Evolutionary conservation across 2,888 invertebrate species (phyloP).

Genomic region (Schizotus pectinicornis): DNA sequence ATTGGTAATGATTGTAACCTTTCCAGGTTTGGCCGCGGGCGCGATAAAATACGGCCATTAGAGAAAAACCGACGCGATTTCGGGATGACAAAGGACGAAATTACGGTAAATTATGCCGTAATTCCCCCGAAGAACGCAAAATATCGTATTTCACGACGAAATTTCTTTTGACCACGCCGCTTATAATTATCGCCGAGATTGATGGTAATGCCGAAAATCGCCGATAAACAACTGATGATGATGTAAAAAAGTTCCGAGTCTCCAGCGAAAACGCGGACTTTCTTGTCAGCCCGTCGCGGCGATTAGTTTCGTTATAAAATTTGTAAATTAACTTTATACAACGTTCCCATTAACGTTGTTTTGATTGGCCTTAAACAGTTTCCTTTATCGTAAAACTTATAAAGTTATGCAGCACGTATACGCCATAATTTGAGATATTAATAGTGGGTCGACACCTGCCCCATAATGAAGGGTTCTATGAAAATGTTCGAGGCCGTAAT

Average conservation of each 20-base stretch:
- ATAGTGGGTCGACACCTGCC: slow-evolving; percentile 50
- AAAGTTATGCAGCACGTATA: slow-evolving; percentile 22
- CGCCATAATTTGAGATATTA: slow-evolving; percentile 48
- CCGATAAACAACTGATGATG: slow-evolving; percentile 15
- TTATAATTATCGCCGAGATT: slow-evolving; percentile 5
- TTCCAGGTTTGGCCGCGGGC: too few species aligned
- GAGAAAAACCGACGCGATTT: too few species aligned
- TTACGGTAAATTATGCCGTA: too few species aligned
- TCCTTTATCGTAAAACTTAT: slow-evolving; percentile 24
- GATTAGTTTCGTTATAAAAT: slow-evolving; percentile 9
- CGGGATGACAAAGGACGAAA: too few species aligned
- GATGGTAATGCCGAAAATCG: slow-evolving; percentile 11
- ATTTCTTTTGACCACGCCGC: slow-evolving; percentile 1
- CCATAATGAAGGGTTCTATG: slow-evolving; percentile 52
- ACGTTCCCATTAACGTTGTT: slow-evolving; percentile 14
- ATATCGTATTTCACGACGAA: background rate
- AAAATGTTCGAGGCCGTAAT: slow-evolving; percentile 27
- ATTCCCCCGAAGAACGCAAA: background rate
- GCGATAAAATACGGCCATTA: too few species aligned
- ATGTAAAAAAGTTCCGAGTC: slow-evolving; percentile 10
- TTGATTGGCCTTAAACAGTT: slow-evolving; percentile 22
- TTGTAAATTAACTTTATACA: slow-evolving; percentile 3
- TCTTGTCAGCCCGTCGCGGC: slow-evolving; percentile 4
- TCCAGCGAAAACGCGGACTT: slow-evolving; percentile 9
- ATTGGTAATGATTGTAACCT: too few species aligned